Percentiles rank a stretch among this genome's conserved stretches.
These are phyloP conservation scores for Balanococcus diminutus DNA, from an alignment of 2,888 invertebrate species.

Conservation along the genomic window DNA sequence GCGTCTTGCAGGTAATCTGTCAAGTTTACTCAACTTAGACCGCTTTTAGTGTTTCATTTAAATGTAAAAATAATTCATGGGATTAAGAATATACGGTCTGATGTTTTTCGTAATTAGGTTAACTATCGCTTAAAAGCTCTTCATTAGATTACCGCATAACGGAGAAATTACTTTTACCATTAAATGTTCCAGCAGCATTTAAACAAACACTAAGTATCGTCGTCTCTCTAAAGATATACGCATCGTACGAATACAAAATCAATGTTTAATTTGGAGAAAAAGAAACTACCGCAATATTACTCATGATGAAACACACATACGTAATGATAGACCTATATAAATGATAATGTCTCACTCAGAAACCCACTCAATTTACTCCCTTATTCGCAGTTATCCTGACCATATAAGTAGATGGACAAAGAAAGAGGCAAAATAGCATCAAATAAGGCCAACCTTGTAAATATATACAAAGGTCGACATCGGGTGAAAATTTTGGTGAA, in stretches of 20 bases:
- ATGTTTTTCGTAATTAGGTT: slow-evolving; percentile 22
- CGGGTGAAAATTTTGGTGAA: neutral
- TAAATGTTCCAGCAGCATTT: neutral
- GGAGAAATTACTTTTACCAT: slow-evolving; percentile 14
- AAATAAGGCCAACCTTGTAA: neutral
- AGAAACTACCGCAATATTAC: neutral
- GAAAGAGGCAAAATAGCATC: neutral
- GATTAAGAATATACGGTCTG: slow-evolving; percentile 28
- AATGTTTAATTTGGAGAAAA: neutral
- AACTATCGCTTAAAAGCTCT: slow-evolving; percentile 20
- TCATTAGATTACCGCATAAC: slow-evolving; percentile 14
- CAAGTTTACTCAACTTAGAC: slow-evolving; percentile 14
- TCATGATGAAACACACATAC: neutral
- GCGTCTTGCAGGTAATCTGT: neutral
- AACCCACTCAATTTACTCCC: neutral
- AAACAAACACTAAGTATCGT: neutral
- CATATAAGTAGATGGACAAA: neutral
- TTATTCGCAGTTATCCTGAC: neutral
- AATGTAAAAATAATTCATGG: slow-evolving; percentile 16
- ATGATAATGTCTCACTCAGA: too few species aligned
- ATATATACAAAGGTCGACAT: neutral
- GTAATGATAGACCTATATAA: neutral
- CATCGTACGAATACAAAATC: neutral
- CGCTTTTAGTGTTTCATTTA: slow-evolving; percentile 13
- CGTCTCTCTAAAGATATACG: neutral